Percentiles rank a stretch among this genome's conserved stretches.
These are phyloP conservation scores for Falco punctatus DNA, from an alignment of 2,113 vertebrate genomes.

Conservation along the genomic window DNA sequence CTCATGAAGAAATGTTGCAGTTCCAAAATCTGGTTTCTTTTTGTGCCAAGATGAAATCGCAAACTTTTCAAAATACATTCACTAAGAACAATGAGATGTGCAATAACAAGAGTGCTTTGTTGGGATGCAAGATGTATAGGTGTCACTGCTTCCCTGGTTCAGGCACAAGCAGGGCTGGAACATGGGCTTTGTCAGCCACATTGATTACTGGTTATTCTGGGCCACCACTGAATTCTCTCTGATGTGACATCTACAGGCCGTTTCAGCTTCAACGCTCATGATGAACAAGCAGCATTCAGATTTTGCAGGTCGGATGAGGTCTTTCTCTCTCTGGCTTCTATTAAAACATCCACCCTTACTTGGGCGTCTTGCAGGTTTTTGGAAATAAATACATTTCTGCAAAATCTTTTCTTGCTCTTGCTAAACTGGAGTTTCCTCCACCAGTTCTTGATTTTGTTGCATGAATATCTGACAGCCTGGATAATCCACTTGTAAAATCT, in stretches of 20 bases:
- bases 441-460: neutral
- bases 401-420: neutral
- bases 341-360: neutral
- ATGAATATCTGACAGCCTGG: neutral
- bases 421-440: neutral
- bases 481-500: conserved; percentile 16
- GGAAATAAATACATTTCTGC: conserved; percentile 2
- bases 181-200: accelerated
- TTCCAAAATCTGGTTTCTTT: neutral
- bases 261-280: neutral
- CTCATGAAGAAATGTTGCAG: neutral
- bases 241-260: neutral
- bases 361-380: neutral
- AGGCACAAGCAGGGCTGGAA: neutral
- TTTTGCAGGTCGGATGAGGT: conserved; percentile 34
- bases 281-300: neutral
- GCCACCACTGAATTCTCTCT: neutral
- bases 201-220: neutral
- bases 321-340: neutral
- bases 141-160: neutral
- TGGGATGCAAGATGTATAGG: accelerated
- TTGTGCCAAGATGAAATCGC: neutral
- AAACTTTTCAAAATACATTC: neutral
- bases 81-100: accelerated
- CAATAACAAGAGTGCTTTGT: neutral